Conservation (phyloP, 23 tunicate species). For the Oikopleura vanhoeffeni region DNA sequence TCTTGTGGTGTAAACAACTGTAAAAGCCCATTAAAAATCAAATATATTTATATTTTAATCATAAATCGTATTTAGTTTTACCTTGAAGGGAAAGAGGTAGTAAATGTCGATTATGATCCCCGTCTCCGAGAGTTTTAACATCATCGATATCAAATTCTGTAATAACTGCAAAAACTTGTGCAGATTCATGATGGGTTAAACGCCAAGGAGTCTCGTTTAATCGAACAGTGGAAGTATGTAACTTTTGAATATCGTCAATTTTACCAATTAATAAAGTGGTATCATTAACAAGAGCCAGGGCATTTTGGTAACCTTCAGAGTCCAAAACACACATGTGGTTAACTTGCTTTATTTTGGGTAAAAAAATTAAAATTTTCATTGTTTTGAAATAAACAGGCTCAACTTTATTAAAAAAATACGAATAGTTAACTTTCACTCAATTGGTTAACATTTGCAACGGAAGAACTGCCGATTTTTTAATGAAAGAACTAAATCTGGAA, state of each 20-base stretch:
- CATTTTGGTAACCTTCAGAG: slow-evolving; percentile 88
- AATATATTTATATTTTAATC: too few species aligned
- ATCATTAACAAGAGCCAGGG: slow-evolving; percentile 78
- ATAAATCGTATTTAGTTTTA: too few species aligned
- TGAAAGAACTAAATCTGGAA: too few species aligned
- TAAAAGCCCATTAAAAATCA: too few species aligned
- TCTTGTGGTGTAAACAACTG: too few species aligned
- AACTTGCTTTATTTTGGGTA: slow-evolving; percentile 70
- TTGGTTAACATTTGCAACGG: too few species aligned
- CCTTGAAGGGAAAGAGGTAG: not conserved
- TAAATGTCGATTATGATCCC: not conserved
- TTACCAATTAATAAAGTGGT: slow-evolving; percentile 60
- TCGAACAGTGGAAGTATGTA: slow-evolving; percentile 77
- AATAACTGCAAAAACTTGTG: not conserved
- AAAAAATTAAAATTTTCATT: too few species aligned
- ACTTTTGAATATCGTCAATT: slow-evolving; percentile 92
- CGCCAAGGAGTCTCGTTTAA: slow-evolving; percentile 65
- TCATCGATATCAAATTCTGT: not conserved
- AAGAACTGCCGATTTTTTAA: too few species aligned
- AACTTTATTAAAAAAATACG: too few species aligned
- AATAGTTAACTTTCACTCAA: too few species aligned
- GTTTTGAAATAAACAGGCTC: too few species aligned
- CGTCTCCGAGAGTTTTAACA: not conserved
- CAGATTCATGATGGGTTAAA: slow-evolving; percentile 46
- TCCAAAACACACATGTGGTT: slow-evolving; percentile 95